Base-by-base conservation (phyloP, 35 echinoderm and acorn worm genomes). In the Hemicentrotus pulcherrimus region DNA sequence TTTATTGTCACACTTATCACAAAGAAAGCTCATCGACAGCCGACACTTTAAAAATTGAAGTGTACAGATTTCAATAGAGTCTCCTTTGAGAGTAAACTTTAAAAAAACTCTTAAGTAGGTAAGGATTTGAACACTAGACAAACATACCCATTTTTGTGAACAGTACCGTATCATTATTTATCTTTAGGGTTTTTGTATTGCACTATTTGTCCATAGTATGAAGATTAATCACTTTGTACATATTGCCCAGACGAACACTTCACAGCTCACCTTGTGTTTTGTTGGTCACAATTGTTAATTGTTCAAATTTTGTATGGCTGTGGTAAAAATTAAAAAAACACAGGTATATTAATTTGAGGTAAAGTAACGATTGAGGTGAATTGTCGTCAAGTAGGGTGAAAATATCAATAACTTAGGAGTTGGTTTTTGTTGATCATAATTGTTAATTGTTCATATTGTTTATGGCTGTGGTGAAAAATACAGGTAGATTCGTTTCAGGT, bases 201-300 rank as follows among this genome's bases (percentile, higher is more conserved):
- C 19, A 28, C 28, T 28, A n/a, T 78, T 78, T 78, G 65, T 78
- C 65, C 19, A 7, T 28, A 8, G 65, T 28, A 78, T n/a, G 65
- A 28, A 78, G 65, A 78, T 78, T 78, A 78, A 78, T 78, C 65
- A n/a, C 65, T 78, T 78, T 28, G 65, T 78, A 78, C 65, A 78
- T 78, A 78, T 28, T 78, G 19, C 65, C 24, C 65, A 78, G 65
- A 78, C 65, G 65, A 78, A 78, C 19, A 78, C 65, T 78, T 78
- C 19, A 78, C 22, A 78, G 19, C 6, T 78, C 22, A 78, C 65
- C 65, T 78, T 78, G 19, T n/a, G 18, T 78, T 78, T 28, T 70
- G 13, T 70, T 70, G 61, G 65, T 78, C 65, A 28, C n/a, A 78
- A 78, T n/a, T 0, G 19, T n/a, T 78, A 78, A 78, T 78, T n/a